These are phyloP conservation scores for Drosophila miranda DNA, from an alignment of 1,140 invertebrate genomes.

Conservation along the genomic window DNA sequence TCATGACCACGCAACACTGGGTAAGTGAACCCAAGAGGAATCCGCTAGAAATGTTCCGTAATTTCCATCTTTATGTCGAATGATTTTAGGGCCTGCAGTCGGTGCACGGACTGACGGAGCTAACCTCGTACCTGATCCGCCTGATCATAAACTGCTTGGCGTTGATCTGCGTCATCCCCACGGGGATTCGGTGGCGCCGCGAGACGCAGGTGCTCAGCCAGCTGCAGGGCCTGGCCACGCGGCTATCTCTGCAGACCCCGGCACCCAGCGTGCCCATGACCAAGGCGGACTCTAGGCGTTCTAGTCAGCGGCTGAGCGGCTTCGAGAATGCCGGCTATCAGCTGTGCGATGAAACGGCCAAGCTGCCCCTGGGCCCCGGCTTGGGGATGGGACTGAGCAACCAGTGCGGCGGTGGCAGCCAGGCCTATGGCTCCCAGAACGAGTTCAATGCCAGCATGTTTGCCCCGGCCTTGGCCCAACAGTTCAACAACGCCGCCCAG, in stretches of 20 bases:
- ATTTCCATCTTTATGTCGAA: neutral
- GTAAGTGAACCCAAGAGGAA: slow-evolving; percentile 29
- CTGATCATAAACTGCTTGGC: slow-evolving; percentile 81
- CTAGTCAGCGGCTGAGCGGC: slow-evolving; percentile 67
- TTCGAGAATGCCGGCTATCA: slow-evolving; percentile 81
- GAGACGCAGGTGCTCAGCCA: slow-evolving; percentile 78
- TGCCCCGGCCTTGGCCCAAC: slow-evolving; percentile 68
- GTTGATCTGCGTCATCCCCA: slow-evolving; percentile 80
- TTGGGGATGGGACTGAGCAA: slow-evolving; percentile 48
- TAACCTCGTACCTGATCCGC: slow-evolving; percentile 77
- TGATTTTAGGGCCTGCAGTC: slow-evolving; percentile 74
- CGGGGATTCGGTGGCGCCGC: slow-evolving; percentile 78
- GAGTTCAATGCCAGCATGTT: slow-evolving; percentile 82
- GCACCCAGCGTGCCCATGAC: slow-evolving; percentile 73
- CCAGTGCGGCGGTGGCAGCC: slow-evolving; percentile 36
- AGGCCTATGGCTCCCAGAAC: slow-evolving; percentile 78
- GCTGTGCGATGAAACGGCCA: slow-evolving; percentile 63
- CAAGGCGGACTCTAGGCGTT: slow-evolving; percentile 71
- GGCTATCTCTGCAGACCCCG: slow-evolving; percentile 76
- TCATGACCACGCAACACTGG: slow-evolving; percentile 82
- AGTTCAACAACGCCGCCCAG: slow-evolving; percentile 56
- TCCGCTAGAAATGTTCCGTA: no score
- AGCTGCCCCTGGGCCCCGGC: slow-evolving; percentile 49
- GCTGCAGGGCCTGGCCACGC: slow-evolving; percentile 73
- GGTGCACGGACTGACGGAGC: slow-evolving; percentile 77